These are phyloP conservation scores for Synanthedon tipuliformis DNA, from an alignment of 2,888 invertebrate species.

Conservation along the genomic window DNA sequence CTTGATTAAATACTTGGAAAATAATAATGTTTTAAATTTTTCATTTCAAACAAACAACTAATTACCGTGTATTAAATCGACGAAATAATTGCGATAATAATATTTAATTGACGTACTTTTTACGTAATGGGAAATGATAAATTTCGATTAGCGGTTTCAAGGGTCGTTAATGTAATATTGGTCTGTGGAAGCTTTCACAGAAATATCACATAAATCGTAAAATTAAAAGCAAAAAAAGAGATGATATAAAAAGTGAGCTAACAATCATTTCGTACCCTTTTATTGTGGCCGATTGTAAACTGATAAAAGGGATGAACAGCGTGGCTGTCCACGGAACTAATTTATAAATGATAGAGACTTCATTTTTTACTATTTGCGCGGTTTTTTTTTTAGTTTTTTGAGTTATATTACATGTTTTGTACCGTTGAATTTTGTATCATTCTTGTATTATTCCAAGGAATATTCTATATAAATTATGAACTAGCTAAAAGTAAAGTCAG, in stretches of 20 bases:
- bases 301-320: constrained; percentile 65
- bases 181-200: constrained; percentile 26
- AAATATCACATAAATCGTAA: constrained; percentile 38
- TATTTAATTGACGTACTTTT: no score
- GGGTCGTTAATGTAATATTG: constrained; percentile 32
- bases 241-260: constrained; percentile 32
- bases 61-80: no score
- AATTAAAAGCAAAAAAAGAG: constrained; percentile 37
- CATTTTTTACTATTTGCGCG: constrained; percentile 23
- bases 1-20: no score
- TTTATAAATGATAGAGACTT: constrained; percentile 69
- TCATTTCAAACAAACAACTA: no score
- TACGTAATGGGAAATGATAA: background rate
- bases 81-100: no score
- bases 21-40: no score
- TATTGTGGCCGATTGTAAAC: constrained; percentile 59
- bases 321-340: constrained; percentile 64
- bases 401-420: no score
- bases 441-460: no score
- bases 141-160: constrained; percentile 32
- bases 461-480: no score
- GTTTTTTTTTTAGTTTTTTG: no score
- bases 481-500: no score
- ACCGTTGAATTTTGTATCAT: no score
- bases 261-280: constrained; percentile 61